These are phyloP conservation scores for Chlorodrepanis virens DNA, from an alignment of 2,113 vertebrate genomes.

Conservation along the genomic window DNA sequence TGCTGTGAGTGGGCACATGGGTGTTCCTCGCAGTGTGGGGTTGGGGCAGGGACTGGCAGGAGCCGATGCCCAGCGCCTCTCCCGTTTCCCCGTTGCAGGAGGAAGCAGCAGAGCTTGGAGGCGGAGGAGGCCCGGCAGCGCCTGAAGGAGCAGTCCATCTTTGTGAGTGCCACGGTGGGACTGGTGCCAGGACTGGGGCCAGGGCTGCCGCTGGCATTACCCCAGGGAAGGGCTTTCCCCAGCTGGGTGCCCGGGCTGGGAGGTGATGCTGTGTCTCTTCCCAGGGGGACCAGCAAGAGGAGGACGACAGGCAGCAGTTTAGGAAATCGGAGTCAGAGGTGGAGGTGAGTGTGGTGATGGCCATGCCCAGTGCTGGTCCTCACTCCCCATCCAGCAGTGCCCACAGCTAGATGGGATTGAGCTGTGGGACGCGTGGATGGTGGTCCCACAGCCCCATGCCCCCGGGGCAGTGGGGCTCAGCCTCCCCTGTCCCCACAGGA, in stretches of 20 bases:
- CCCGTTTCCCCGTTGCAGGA: conserved; percentile 48
- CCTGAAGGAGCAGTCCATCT: conserved; percentile 80
- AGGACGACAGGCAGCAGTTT: conserved; percentile 82
- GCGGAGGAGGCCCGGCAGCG: conserved; percentile 89
- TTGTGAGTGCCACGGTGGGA: conserved; percentile 73
- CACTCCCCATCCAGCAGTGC: not conserved
- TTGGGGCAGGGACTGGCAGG: not conserved
- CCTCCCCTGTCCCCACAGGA: conserved; percentile 72
- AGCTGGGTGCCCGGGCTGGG: not conserved
- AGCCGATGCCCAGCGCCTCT: not conserved
- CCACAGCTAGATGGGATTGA: not conserved
- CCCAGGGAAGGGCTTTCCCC: not conserved
- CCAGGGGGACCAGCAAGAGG: conserved; percentile 76
- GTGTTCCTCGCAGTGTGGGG: not conserved
- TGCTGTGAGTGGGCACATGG: accelerated
- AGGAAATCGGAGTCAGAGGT: conserved; percentile 90
- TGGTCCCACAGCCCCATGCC: not conserved
- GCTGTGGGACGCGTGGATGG: not conserved
- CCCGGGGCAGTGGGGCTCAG: accelerated
- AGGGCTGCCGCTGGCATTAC: not conserved
- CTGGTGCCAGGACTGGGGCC: accelerated
- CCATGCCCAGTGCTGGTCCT: accelerated
- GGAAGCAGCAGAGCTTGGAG: conserved; percentile 88
- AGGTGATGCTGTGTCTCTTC: not conserved
- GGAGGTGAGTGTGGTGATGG: conserved; percentile 75